Conservation (phyloP, 2,113 vertebrate genomes). For the Pica pica region DNA sequence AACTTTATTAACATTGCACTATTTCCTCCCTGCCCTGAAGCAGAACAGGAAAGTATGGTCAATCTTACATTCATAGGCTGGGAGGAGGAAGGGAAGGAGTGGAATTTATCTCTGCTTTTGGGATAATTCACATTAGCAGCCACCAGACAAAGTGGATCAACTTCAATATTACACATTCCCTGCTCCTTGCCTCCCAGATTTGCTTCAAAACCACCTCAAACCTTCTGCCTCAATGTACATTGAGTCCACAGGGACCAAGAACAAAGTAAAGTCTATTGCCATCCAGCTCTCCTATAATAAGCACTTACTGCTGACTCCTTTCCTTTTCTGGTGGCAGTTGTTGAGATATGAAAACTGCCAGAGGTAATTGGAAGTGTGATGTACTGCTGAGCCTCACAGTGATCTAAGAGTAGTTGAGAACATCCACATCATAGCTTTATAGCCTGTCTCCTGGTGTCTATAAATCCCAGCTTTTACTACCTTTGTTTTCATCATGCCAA, state of each 20-base stretch:
- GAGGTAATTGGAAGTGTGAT: constrained; percentile 62
- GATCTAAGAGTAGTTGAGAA: constrained; percentile 20
- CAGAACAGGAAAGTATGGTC: not conserved
- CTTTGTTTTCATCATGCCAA: constrained; percentile 45
- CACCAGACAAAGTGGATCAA: not conserved
- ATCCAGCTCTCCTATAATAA: not conserved
- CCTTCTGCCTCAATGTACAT: not conserved
- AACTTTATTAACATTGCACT: not conserved
- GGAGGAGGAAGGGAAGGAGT: not conserved
- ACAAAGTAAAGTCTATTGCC: constrained; percentile 25
- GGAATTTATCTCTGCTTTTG: not conserved
- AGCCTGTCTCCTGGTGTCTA: constrained; percentile 25
- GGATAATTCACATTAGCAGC: not conserved
- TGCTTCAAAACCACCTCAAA: not conserved
- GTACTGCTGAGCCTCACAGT: constrained; percentile 12
- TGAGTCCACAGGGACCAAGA: not conserved
- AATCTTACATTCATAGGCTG: not conserved
- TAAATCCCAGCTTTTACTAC: constrained; percentile 36
- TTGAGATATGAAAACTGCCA: constrained; percentile 51
- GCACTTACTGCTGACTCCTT: constrained; percentile 30
- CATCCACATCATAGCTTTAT: constrained; percentile 12
- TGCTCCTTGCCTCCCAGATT: not conserved
- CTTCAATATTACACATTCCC: not conserved
- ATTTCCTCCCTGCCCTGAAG: not conserved
- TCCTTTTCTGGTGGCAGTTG: constrained; percentile 38